Percentiles rank a stretch among this genome's conserved stretches.
Conservation (phyloP, 2,113 vertebrate species). For the Ptilonorhynchus violaceus region DNA sequence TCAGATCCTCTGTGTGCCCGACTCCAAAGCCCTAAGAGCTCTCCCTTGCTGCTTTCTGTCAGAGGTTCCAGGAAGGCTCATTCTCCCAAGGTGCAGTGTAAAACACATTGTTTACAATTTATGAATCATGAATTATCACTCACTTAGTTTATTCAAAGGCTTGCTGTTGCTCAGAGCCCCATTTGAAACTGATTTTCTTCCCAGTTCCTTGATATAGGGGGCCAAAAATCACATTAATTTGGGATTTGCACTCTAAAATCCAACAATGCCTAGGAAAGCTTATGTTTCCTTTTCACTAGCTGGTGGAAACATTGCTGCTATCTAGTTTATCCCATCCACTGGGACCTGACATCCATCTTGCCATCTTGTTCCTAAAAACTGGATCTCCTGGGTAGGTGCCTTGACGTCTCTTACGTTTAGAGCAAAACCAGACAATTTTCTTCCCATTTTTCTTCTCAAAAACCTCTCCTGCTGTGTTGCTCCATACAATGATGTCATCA, state of each 20-base stretch:
- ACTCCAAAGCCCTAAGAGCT: not conserved
- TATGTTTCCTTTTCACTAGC: not conserved
- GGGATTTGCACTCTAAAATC: not conserved
- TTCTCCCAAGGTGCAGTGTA: not conserved
- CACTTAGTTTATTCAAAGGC: not conserved
- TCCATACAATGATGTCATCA: not conserved
- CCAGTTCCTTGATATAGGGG: not conserved
- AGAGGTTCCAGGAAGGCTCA: not conserved
- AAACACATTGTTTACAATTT: not conserved
- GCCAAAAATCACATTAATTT: not conserved
- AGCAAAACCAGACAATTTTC: not conserved
- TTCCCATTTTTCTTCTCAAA: not conserved
- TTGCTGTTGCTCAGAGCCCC: not conserved
- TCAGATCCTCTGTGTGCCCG: not conserved
- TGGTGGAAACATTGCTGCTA: not conserved
- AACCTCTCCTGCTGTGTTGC: not conserved
- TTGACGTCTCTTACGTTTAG: not conserved
- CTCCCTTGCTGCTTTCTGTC: too few relatives aligned
- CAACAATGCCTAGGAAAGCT: not conserved
- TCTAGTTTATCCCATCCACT: not conserved
- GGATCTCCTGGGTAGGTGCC: not conserved
- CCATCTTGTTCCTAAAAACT: not conserved
- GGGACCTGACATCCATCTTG: not conserved
- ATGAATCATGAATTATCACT: not conserved
- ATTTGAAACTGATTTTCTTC: not conserved